Evolutionary conservation across 2,797 vertebrate genomes (phyloP), one percentile per base, ranked within the genome.

Genomic region (Thalassophryne amazonica): DNA sequence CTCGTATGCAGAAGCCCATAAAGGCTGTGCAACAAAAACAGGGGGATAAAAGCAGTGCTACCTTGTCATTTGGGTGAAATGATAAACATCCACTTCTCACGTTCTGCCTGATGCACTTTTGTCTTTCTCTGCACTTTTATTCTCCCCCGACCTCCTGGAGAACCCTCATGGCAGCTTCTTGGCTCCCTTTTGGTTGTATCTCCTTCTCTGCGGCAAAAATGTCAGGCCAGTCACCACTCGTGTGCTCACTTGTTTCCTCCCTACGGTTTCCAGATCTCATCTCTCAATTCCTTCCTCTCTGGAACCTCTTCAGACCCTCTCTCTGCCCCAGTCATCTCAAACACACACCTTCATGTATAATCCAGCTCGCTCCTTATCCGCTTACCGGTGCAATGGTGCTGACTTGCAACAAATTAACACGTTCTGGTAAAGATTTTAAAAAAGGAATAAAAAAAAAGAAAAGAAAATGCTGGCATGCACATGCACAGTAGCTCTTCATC

Each of bases 1-100:
- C n/a, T n/a, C n/a, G 88, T 86, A 92, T 91, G 93, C 91, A 78
- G 90, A 87, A 91, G 90, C 68, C 90, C 88, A 85, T 84, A n/a
- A n/a, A n/a, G n/a, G n/a, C n/a, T n/a, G n/a, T 65, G 86, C 87
- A 89, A 89, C 75, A 86, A 92, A 90, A 84, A 32, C 30, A 7
- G 42, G 25, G 81, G 81, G 80, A 91, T 90, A 91, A 91, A 93
- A 93, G 92, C 93, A 61, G 71, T 80, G 78, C 84, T 85, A 84
- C 70, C 73, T 83, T 83, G 69, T 78, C 69, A 81, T 69, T 77
- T 69, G 57, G 62, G 58, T 73, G 51, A 83, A 84, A 81, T 79
- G 69, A 63, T 71, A 76, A 70, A 80, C 61, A 81, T 73, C 73
- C 51, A 76, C 58, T 68, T 71, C 57, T 72, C 61, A 39, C 46